Evolutionary conservation across 2,113 vertebrate genomes (phyloP), one percentile per base, ranked within the genome.

Genomic region (Glareola pratincola): DNA sequence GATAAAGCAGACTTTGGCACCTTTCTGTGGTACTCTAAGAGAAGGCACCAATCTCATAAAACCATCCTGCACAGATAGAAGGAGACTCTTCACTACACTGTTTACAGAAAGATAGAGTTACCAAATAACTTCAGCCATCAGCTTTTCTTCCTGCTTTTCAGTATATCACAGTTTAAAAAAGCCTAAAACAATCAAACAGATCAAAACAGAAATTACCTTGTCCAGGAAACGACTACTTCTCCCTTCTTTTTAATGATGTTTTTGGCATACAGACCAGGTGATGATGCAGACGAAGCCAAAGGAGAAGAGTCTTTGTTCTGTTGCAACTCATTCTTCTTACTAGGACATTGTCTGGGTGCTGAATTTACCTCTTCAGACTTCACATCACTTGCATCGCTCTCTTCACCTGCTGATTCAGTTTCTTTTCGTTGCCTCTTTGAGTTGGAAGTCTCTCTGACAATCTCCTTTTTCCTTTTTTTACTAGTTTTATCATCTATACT

Each of bases 221-320:
- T 99, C 99, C 99, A 99, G 6, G 99, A 98, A 94, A 99, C 98
- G 85, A 99, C 98, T 88, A 99, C 98, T 98, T 99, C 99, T 82
- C 99, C 99, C 89, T 99, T 99, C 98, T 99, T 99, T 98, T 98
- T 98, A 95, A 99, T 90, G 14, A 99, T 98, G 74, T 99, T 99
- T 98, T 99, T 99, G 80, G 99, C 99, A 84, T 98, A 99, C 24
- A 99, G 98, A 77, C 98, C 99, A 95, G 88, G 98, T 37, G 98
- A 98, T 15, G 98, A 98, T 34, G 97, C 85, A 64, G 95, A 96
- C 1, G 79, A 78, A 71, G 78, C 78, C 48, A 75, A 88, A 16
- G 91, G 86, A 66, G 92, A 96, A 36, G 77, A 34, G 30, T 94
- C 96, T 94, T 97, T 96, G 91, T 76, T 97, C 66, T 90, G 92